Evolutionary conservation across 2,797 vertebrate species (phyloP), one percentile per base, ranked within the genome.

Genomic region (Acropternis orthonyx): DNA sequence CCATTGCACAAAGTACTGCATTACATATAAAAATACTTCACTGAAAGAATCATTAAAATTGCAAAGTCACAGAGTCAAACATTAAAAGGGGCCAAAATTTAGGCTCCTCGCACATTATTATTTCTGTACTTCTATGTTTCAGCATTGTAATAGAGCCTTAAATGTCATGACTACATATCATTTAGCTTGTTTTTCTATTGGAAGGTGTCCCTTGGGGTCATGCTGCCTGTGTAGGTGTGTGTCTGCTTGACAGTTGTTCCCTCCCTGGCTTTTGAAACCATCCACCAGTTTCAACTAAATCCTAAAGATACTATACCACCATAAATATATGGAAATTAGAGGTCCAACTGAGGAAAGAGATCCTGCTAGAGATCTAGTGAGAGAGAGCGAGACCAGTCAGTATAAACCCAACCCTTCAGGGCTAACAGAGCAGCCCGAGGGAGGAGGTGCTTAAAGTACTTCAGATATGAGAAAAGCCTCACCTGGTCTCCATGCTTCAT

Each of bases 1-100:
- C 37, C 10, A 3, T 30, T 9, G 1, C 26, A 61, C 0, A 0
- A 71, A n/a, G 41, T 44, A 18, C 14, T 49, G 32, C 18, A 28
- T 14, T 67, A 30, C 5, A 4, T 52, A 41, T 39, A 76, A 91
- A 78, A 81, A 39, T 0, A 0, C 14, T 84, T 88, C 34, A 32
- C 63, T 36, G 62, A 54, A 81, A 52, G 28, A 49, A 22, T 32
- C 2, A n/a, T 26, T 73, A 49, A 71, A 78, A 61, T 58, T 75
- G 30, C 15, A 9, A 74, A 74, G 49, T 52, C 66, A n/a, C 23
- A 14, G 52, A 78, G 51, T 27, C 58, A 54, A 62, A 84, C 43
- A 34, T 62, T 71, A 72, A 90, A 73, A 66, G 19, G 77, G 12
- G 7, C 43, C 83, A 66, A 88, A 36, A 11, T 55, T 80, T 21